Evolutionary conservation across 2,113 vertebrate species (phyloP), one percentile per base, ranked within the genome.

Genomic region (Python bivittatus): DNA sequence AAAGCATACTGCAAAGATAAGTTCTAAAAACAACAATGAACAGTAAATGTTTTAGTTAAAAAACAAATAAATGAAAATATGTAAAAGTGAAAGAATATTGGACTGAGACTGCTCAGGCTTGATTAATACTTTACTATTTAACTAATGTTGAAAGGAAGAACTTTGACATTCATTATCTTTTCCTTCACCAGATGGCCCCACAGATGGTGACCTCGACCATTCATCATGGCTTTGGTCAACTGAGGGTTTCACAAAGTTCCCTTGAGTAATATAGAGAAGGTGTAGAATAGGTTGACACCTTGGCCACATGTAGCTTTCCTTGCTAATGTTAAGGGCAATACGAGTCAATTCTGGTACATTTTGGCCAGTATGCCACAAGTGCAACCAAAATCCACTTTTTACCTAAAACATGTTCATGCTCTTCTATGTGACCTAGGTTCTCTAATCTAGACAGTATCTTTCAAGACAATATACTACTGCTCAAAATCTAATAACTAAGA

Each of bases 1-100:
- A 95, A 89, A 95, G n/a, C 20, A 56, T 29, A 93, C 90, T 92
- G 88, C 38, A 86, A 83, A 42, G 13, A 7, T 52, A 10, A 86
- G 79, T 93, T 87, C 91, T 88, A 0, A 86, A 84, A 95, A 95
- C 23, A 38, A 48, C 44, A 88, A 93, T 92, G 17, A 88, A 4
- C 10, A 88, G 6, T 6, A 93, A 93, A 56, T 85, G 42, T 52
- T 86, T 92, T 92, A 85, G 53, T 23, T 12, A 42, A 23, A 17
- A 44, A 9, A 0, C 88, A 85, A 94, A 86, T 58, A 91, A 54
- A 92, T 4, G 33, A 88, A 91, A 88, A 54, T 38, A 90, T 29
- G 54, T 79, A 84, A 68, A 84, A 38, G 25, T 83, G 27, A 95
- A 92, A 94, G 44, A 86, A 88, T 90, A 86, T 2, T 8, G 22